These are phyloP conservation scores for Rosalia funebris DNA, from an alignment of 2,888 invertebrate genomes.

Conservation along the genomic window DNA sequence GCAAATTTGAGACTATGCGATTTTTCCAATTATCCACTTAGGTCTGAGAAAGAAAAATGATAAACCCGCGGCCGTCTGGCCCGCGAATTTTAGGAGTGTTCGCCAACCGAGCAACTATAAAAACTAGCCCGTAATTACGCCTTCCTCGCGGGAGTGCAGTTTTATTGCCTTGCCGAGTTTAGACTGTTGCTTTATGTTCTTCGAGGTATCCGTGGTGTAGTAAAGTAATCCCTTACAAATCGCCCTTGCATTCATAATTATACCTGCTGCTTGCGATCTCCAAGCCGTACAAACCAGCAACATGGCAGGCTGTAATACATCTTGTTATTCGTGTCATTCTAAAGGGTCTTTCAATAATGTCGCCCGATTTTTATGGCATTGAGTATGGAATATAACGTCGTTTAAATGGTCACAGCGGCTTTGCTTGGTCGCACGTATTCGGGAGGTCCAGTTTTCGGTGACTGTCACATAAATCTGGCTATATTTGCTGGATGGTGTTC, in stretches of 20 bases:
- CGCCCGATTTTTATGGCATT: background rate
- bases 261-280: too few relatives aligned
- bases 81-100: conserved; percentile 41
- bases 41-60: conserved; percentile 23
- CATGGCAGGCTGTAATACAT: too few relatives aligned
- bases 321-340: too few relatives aligned
- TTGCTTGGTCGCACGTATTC: too few relatives aligned
- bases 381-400: background rate
- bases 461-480: too few relatives aligned
- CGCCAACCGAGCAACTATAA: conserved; percentile 29
- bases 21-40: conserved; percentile 22
- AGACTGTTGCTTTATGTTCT: conserved; percentile 17
- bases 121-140: conserved; percentile 47
- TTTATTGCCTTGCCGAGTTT: conserved; percentile 39
- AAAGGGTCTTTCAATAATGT: background rate
- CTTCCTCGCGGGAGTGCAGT: conserved; percentile 45
- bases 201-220: background rate
- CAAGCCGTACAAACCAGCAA: too few relatives aligned
- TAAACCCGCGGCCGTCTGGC: conserved; percentile 29
- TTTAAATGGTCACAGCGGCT: too few relatives aligned
- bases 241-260: background rate
- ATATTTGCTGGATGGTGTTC: too few relatives aligned
- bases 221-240: background rate
- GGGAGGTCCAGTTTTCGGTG: too few relatives aligned
- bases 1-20: conserved; percentile 4